Evolutionary conservation across 2,113 vertebrate species (phyloP), one percentile per base, ranked within the genome.

Genomic region (Poeciliopsis occidentalis): DNA sequence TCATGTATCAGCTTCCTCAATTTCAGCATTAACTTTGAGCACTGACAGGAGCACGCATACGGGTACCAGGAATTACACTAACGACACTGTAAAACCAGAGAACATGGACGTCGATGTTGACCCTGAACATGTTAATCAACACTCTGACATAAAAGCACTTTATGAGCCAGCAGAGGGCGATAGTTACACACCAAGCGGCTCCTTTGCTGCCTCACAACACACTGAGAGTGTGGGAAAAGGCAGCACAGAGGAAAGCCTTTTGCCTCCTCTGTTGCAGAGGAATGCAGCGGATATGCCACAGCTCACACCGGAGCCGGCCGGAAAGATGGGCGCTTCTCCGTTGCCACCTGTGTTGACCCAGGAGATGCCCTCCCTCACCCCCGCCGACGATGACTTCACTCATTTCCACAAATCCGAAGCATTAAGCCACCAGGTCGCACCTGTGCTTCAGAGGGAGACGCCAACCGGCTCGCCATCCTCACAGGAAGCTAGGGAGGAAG

Each of bases 331-430:
- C 61, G 74, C 77, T 65, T 88, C 87, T 80, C 84, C 84, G 77
- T 75, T 91, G 34, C 91, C 92, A 4, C 92, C 89, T 6, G 88
- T 89, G n/a, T 75, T 94, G 37, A 91, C 82, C 47, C 94, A 93
- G 62, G 94, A 95, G 89, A 95, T 95, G 94, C 94, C 94, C 69
- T 93, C 93, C 0, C 94, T 95, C 67, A 94, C 92, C 29, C 94
- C 87, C 0, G 94, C 94, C 4, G 75, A 92, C 4, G 88, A 90
- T 4, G 82, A 73, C 26, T 63, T 79, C 10, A 51, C 41, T 22
- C 64, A 70, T n/a, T 67, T 61, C 60, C 61, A 76, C 12, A 81
- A 87, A 60, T 65, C 84, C 2, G 61, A 4, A 26, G 7, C 13
- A 3, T 73, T 47, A 69, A 60, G 67, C 54, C 37, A 83, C 69